Base-by-base conservation (phyloP, 2,113 vertebrate genomes). In the Neogobius melanostomus region DNA sequence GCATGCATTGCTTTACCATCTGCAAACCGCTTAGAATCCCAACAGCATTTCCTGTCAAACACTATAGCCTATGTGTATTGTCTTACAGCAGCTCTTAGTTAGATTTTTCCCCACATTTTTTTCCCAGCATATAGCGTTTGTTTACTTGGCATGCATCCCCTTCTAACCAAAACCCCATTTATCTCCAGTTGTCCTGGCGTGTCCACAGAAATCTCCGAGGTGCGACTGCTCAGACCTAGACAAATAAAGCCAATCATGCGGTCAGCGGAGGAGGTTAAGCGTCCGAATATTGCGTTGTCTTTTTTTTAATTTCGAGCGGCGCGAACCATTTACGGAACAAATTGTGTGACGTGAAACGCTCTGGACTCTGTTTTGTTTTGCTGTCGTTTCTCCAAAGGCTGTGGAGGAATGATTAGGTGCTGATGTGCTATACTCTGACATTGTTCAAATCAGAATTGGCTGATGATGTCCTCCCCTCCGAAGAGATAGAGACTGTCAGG, bases 391-490 rank as follows among this genome's bases (percentile, higher is more conserved):
- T 36, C 28, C 44, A 48, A 63, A 63, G 36, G 50, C 51, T 72
- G 69, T 71, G 71, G 68, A 74, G 71, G 17, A 79, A 79, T 63
- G 68, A 79, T 84, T 51, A 56, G 61, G 68, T 70, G 66, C 48
- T 47, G 48, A 70, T 67, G 72, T 64, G 71, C 53, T 62, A 6
- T 52, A 66, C 28, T 50, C 6, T 76, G 80, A 76, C 79, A 76
- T 21, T 59, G 65, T 67, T 72, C 80, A 69, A 71, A 76, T 80
- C 74, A 80, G 63, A 82, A 79, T 81, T 59, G 68, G 69, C 53
- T 67, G 73, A 65, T 12, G 36, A 59, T 68, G 67, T 54, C 73
- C 62, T 61, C 43, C 50, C 73, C 62, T 61, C 43, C 50, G 62
- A 46, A 28, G 64, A 74, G 70, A 79, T 28, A 45, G 17, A 17